Evolutionary conservation across 2,797 vertebrate genomes (phyloP), one percentile per base, ranked within the genome.

Genomic region (Dromococcyx pavoninus): DNA sequence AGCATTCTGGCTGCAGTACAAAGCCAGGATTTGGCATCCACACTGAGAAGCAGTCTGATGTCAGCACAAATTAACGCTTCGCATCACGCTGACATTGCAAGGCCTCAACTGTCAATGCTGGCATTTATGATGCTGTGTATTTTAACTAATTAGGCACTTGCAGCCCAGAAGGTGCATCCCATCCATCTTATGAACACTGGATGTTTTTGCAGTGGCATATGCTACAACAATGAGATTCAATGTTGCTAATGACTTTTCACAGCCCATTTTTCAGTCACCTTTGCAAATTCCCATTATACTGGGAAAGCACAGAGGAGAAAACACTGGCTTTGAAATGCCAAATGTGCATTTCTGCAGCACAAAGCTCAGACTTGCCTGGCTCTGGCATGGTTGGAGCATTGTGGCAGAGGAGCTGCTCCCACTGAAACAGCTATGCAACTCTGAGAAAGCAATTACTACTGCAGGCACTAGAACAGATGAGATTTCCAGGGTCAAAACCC

Each of bases 151-250:
- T 88, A 94, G 77, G 86, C 73, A 48, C 88, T 91, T 76, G 17
- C 61, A 89, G 93, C 73, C 79, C 90, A 94, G 83, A 51, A 33
- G 2, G 91, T 81, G 60, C 53, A 88, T 66, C 70, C 65, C 85
- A 94, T 94, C 91, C 92, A 43, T 97, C 93, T 96, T 84, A 43
- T 0, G 3, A 84, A 84, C 2, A 1, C 79, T 78, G 92, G 56
- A 61, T 78, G 83, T 78, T 96, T 93, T 90, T 82, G 73, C 86
- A 76, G 60, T 57, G 67, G 66, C 92, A 95, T 95, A 96, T 96
- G 95, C 86, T 96, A 81, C 91, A 86, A 66, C 95, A 96, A 96
- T 91, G 94, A 96, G 91, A 93, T 93, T 86, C 94, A 33, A 43
- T 94, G 94, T 84, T 78, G 79, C 87, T 96, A 94, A 97, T 94